Evolutionary conservation across 1,140 invertebrate genomes (phyloP), one percentile per base, ranked within the genome.

Genomic region (Psilanteris sp.): DNA sequence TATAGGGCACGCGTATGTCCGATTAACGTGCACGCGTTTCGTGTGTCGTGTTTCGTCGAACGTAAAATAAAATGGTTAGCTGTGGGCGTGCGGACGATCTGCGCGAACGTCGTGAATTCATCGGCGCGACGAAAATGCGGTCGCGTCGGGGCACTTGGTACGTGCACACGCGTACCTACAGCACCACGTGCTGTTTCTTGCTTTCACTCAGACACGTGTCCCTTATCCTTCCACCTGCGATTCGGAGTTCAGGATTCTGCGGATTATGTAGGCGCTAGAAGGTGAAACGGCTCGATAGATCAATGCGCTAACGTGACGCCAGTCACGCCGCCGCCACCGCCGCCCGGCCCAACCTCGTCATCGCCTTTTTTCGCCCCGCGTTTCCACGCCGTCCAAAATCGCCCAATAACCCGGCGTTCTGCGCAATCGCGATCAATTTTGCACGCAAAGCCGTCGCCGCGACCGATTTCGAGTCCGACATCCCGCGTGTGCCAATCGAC

Each of bases 161-260:
- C 29, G 20, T 50, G 48, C 43, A 27, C 62, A 37, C 67, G 54
- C 55, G 46, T 59, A 61, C 11, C 36, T 46, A 44, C 67, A 61
- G 46, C 46, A 55, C 67, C 67, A 71, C 67, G 67, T 71, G 67
- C 67, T 71, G 32, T 31, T 50, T 61, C 46, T 50, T 54, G 55
- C 67, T 71, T 71, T 71, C 67, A 71, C 67, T 52, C 44, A 54
- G 67, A 61, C 67, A 71, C 67, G 67, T 71, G 67, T 61, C 67
- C 67, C 61, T 70, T 71, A 61, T 71, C 67, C 41, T 59, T 59
- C 46, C 55, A 61, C 67, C 55, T 71, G 67, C 46, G 41, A 59
- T 70, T 57, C 41, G 34, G 43, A 32, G 20, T 34, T 36, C 52
- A 41, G 52, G 44, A 55, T 52, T 70, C 50, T 37, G 24, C 20